Evolutionary conservation across 2,888 invertebrate species (phyloP).

Genomic region (Caenorhabditis imperialis): DNA sequence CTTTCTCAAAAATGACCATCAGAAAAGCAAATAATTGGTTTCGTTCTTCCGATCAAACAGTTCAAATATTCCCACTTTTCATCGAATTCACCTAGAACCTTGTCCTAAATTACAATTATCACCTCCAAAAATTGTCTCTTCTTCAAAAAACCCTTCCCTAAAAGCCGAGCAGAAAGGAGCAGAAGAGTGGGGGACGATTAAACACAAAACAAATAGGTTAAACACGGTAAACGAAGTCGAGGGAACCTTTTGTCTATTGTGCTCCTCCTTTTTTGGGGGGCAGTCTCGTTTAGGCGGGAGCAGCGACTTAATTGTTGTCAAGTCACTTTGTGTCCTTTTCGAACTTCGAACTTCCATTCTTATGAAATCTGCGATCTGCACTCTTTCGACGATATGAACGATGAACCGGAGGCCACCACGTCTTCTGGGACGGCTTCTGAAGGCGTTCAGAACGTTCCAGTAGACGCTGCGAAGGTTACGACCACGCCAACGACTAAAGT

Average conservation of each 20-base stretch:
- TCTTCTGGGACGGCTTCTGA: constrained; percentile 19
- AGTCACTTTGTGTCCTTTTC: constrained; percentile 6
- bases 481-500: constrained; percentile 8
- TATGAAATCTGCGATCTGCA: constrained; percentile 3
- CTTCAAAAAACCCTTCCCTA: too few species aligned
- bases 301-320: constrained; percentile 42
- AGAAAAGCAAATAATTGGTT: too few species aligned
- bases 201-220: constrained; percentile 58
- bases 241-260: constrained; percentile 44
- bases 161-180: background rate
- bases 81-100: too few species aligned
- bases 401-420: constrained; percentile 13
- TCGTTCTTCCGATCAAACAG: too few species aligned
- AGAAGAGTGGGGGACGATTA: too few species aligned
- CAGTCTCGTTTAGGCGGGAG: constrained; percentile 2
- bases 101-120: too few species aligned
- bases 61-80: too few species aligned
- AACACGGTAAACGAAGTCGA: constrained; percentile 22
- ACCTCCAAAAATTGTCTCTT: background rate
- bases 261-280: constrained; percentile 20
- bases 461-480: background rate
- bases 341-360: constrained; percentile 4
- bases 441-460: background rate
- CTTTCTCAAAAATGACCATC: too few species aligned
- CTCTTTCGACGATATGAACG: constrained; percentile 1